Evolutionary conservation across 1,140 invertebrate species (phyloP), one percentile per base, ranked within the genome.

Genomic region (Ptiloglossa arizonensis): DNA sequence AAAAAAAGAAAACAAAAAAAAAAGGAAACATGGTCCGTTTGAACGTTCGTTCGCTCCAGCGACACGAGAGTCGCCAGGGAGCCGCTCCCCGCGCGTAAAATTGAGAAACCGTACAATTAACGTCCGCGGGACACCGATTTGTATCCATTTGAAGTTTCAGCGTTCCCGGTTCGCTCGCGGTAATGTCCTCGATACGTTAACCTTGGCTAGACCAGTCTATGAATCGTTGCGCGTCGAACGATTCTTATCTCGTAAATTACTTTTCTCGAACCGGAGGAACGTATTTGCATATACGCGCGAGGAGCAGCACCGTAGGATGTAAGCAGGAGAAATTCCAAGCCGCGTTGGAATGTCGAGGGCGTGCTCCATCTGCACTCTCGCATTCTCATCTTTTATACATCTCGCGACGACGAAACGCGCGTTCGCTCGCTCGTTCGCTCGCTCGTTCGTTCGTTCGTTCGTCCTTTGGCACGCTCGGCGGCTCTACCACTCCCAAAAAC

Each of bases 341-440:
- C 29, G 5, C 35, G n/a, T n/a, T 19, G 82, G 83, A 86, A 86
- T 86, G 82, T 71, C 62, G 83, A 73, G 80, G 83, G 81, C 79
- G 84, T 86, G 70, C 52, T 72, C 70, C 46, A 64, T 68, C 46
- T 76, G 83, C 71, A 69, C 44, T 74, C 66, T 44, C 64, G 69
- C 75, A 59, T 70, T 74, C 66, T 71, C 68, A 79, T 72, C 76
- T 73, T 80, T 68, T 75, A 76, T 81, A 63, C 56, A 52, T 71
- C 60, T 54, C 48, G 50, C 67, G 50, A 48, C 54, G 44, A 70
- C n/a, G 46, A 56, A 44, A 50, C 29, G 62, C 60, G 22, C 38
- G 48, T n/a, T n/a, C n/a, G n/a, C n/a, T n/a, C n/a, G n/a, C n/a
- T n/a, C n/a, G n/a, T n/a, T n/a, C n/a, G n/a, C n/a, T n/a, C n/a